Conservation (phyloP, 2,888 invertebrate genomes). For the Parnassius glacialis region DNA sequence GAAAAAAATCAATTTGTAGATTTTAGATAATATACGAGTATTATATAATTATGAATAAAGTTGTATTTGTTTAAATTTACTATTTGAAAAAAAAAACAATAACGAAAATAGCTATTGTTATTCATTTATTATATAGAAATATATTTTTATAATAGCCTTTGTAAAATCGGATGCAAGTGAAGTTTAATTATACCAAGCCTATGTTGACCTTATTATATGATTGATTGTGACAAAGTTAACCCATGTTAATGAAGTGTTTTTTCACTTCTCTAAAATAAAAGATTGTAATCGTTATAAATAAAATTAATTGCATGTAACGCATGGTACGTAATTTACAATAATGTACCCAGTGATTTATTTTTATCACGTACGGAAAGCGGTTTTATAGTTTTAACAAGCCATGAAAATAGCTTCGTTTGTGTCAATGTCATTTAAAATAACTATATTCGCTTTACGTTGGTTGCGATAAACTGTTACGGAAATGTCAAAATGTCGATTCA, state of each 20-base stretch:
- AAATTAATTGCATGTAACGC: conserved; percentile 49
- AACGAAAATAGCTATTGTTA: too few species aligned
- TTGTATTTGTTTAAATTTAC: too few species aligned
- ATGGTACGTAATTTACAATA: conserved; percentile 21
- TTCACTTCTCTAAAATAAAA: conserved; percentile 45
- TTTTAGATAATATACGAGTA: too few species aligned
- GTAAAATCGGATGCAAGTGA: conserved; percentile 17
- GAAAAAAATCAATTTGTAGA: too few species aligned
- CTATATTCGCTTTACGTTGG: conserved; percentile 10
- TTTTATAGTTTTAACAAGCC: conserved; percentile 6
- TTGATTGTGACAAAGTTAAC: conserved; percentile 66
- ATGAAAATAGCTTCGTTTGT: conserved; percentile 23
- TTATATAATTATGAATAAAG: too few species aligned
- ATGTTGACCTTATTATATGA: conserved; percentile 58
- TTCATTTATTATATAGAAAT: neutral
- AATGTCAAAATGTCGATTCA: neutral
- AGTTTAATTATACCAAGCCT: conserved; percentile 39
- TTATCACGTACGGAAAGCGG: conserved; percentile 10
- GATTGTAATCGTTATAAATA: conserved; percentile 59
- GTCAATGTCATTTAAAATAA: conserved; percentile 16
- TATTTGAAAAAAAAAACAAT: too few species aligned
- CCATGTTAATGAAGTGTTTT: conserved; percentile 42
- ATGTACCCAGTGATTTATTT: conserved; percentile 15
- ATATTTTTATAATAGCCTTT: neutral
- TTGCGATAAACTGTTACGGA: conserved; percentile 3